Percentiles rank a stretch among this genome's conserved stretches.
Conservation (phyloP, 2,113 vertebrate genomes). For the Phocoena sinus region DNA sequence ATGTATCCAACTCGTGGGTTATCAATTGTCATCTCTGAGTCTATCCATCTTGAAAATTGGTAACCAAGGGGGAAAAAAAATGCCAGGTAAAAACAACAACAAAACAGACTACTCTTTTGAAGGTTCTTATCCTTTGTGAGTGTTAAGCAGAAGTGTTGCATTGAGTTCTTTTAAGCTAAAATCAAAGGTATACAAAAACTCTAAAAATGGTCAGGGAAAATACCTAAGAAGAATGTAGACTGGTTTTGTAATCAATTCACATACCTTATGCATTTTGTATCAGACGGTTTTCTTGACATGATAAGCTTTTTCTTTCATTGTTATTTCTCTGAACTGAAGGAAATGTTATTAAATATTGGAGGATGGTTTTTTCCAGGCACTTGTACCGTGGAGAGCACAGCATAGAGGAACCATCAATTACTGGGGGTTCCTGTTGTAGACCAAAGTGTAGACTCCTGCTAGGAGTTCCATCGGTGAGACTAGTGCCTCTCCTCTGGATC, state of each 20-base stretch:
- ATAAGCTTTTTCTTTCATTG: neutral
- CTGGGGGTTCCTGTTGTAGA: neutral
- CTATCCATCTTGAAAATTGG: slow-evolving; percentile 34
- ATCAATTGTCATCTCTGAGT: slow-evolving; percentile 13
- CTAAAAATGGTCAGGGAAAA: neutral
- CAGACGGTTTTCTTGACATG: neutral
- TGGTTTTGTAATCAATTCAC: neutral
- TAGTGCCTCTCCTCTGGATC: neutral
- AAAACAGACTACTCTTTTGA: neutral
- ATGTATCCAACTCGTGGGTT: neutral
- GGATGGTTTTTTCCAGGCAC: neutral
- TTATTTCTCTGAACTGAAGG: neutral
- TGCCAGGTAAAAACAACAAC: neutral
- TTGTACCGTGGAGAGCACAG: neutral
- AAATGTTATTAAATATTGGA: neutral
- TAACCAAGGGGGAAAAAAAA: neutral
- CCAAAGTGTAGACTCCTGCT: neutral
- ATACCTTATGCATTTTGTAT: neutral
- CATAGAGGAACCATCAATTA: neutral
- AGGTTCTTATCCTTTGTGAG: neutral
- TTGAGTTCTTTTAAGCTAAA: neutral
- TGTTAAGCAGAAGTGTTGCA: neutral
- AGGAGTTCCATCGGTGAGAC: neutral
- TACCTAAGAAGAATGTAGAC: neutral
- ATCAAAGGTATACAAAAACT: neutral